Base-by-base conservation (phyloP, 1,140 invertebrate genomes). In the Scylla paramamosain region DNA sequence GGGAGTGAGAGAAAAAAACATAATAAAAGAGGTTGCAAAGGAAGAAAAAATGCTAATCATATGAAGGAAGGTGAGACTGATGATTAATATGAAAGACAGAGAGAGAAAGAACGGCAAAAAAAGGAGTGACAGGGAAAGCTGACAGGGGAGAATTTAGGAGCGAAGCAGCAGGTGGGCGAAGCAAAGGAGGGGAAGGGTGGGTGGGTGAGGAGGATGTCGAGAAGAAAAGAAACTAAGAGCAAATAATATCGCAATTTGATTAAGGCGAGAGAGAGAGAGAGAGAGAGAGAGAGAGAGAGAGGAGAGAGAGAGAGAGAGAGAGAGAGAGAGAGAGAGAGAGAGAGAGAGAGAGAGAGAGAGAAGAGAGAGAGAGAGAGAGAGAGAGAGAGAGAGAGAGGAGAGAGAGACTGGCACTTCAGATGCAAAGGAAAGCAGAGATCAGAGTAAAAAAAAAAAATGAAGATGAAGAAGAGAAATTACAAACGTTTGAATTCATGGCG, bases 61-160 rank as follows among this genome's bases (percentile, higher is more conserved):
- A n/a, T 77, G 67, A n/a, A n/a, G 67, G n/a, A 77, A 77, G 67
- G 67, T 77, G 67, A 77, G 67, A 77, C 12, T 77, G 20, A 77
- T 77, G 67, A 77, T 77, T 77, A 77, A 77, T 77, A 77, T 77
- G 67, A 77, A 77, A 77, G 67, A 77, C 67, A 77, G 67, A 77
- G 67, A 77, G 25, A 12, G 67, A 77, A n/a, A 77, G 67, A n/a
- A 77, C 4, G 20, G 16, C 1, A n/a, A 77, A 77, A 77, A 77
- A n/a, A 77, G 12, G n/a, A 77, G 25, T 59, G 20, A 77, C 25
- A 77, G 20, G 20, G n/a, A 77, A 77, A 77, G 25, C 12, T 77
- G 67, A 77, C 20, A 77, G 67, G 67, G 67, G 67, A 77, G n/a
- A 77, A n/a, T n/a, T 77, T n/a, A 77, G 6, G 67, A n/a, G 67